Base-by-base conservation (phyloP, 2,888 invertebrate species). In the Dromius quadrimaculatus region DNA sequence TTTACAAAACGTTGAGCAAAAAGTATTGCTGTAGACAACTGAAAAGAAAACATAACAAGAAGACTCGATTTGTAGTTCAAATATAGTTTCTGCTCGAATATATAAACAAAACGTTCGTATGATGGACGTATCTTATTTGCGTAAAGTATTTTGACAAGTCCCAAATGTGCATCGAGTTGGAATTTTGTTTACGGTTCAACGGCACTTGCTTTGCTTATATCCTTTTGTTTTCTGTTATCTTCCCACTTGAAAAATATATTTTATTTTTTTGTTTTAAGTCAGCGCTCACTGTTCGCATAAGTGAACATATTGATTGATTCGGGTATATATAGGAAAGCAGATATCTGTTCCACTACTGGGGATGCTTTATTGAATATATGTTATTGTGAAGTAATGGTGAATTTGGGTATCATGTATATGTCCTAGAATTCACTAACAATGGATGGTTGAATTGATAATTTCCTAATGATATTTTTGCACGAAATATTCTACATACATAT, bases 111-210 rank as follows among this genome's bases (percentile, higher is more conserved):
- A 54, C 50, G 15, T 23, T 54, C 28, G 23, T 54, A 36, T 64
- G 64, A 64, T 47, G 34, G 47, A 64, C 47, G 47, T 64, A 64
- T 64, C 64, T 47, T 64, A 47, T 64, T 64, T 64, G 64, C 34
- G 64, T 63, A 43, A 20, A 28, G 63, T 59, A 59, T 66, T 66
- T 54, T 66, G 66, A 66, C 66, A 66, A 66, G 66, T 66, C 66
- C 66, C 57, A 66, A 66, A 66, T 74, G 73, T 72, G 70, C 74
- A 72, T 63, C 63, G 71, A 71, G 61, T 71, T 64, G 74, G 72
- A 74, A 74, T 71, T 13, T 63, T 71, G 65, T 73, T 74, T 71
- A 72, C 71, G 72, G 71, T 71, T 71, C 70, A 73, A 66, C 36
- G 71, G 54, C 64, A 57, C 13, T 71, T 71, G 65, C 61, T 64